These are phyloP conservation scores for Corticium candelabrum DNA, from an alignment of 37 sponge, comb jelly and placozoan species.

Conservation along the genomic window DNA sequence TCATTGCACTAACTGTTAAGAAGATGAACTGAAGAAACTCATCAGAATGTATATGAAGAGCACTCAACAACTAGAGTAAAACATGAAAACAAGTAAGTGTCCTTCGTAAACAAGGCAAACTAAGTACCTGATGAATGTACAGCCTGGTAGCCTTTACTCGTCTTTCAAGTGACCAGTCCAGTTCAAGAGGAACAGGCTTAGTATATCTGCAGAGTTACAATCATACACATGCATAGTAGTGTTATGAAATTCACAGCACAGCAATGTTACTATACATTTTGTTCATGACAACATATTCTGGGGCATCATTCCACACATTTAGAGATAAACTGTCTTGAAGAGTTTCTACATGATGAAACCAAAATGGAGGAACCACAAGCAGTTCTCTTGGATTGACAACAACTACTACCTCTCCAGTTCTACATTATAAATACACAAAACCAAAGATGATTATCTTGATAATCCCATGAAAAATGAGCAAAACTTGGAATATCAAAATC, in stretches of 20 bases:
- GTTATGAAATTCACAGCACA: background rate
- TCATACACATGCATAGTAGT: background rate
- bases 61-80: too few species aligned
- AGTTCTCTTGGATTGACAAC: constrained; percentile 56
- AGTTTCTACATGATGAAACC: constrained; percentile 72
- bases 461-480: too few species aligned
- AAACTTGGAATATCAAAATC: too few species aligned
- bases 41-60: too few species aligned
- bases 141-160: constrained; percentile 19
- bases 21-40: too few species aligned
- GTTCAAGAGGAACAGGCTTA: constrained; percentile 50
- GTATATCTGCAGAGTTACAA: constrained; percentile 24
- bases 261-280: constrained; percentile 23
- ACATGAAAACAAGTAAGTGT: too few species aligned
- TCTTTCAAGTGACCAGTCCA: constrained; percentile 23
- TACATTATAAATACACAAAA: background rate
- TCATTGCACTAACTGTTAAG: too few species aligned
- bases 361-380: constrained; percentile 67
- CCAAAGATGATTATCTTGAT: background rate
- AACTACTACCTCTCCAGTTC: constrained; percentile 13
- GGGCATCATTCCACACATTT: constrained; percentile 64
- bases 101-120: too few species aligned
- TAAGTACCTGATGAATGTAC: constrained; percentile 36
- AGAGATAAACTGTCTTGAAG: constrained; percentile 59
- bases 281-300: constrained; percentile 50